A percentile compares a stretch with the other conserved stretches of the same genome.
These are phyloP conservation scores for Hucho hucho DNA, from an alignment of 2,113 vertebrate species.

Conservation along the genomic window DNA sequence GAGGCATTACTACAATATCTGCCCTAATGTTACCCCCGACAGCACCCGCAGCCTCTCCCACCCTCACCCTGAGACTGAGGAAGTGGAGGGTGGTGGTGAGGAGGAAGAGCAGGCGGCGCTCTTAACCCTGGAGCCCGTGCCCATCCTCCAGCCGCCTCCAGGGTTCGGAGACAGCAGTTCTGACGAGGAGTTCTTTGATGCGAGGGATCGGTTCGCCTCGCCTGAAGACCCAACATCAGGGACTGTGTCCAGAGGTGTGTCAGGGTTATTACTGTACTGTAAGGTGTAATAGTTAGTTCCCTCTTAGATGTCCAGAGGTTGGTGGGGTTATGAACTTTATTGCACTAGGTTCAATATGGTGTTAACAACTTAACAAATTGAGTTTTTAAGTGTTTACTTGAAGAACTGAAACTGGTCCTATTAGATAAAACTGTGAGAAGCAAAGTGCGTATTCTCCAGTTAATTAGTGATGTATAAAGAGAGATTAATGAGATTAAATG, in stretches of 20 bases:
- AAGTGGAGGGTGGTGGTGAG: not conserved
- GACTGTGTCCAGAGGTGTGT: constrained; percentile 58
- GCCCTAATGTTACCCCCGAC: constrained; percentile 79
- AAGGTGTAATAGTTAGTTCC: not conserved
- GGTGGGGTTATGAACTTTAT: not conserved
- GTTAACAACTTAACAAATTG: not conserved
- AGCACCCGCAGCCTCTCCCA: constrained; percentile 65
- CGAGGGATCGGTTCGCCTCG: constrained; percentile 82
- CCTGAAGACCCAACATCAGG: constrained; percentile 63
- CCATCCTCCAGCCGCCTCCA: constrained; percentile 76
- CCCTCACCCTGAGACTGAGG: not conserved
- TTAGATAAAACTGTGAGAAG: not conserved
- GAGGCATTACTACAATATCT: constrained; percentile 80
- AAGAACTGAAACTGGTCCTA: too few species aligned
- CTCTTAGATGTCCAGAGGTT: not conserved
- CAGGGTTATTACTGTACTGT: not conserved
- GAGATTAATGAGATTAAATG: not conserved
- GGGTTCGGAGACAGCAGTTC: constrained; percentile 91
- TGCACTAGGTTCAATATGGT: not conserved
- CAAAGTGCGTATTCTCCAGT: too few species aligned
- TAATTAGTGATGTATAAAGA: too few species aligned
- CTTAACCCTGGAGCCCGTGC: constrained; percentile 29
- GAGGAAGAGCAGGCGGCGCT: constrained; percentile 1
- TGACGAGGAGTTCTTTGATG: constrained; percentile 94
- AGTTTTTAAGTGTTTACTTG: not conserved